These are phyloP conservation scores for Fragum whitleyi DNA, from an alignment of 2,888 invertebrate genomes.

Conservation along the genomic window DNA sequence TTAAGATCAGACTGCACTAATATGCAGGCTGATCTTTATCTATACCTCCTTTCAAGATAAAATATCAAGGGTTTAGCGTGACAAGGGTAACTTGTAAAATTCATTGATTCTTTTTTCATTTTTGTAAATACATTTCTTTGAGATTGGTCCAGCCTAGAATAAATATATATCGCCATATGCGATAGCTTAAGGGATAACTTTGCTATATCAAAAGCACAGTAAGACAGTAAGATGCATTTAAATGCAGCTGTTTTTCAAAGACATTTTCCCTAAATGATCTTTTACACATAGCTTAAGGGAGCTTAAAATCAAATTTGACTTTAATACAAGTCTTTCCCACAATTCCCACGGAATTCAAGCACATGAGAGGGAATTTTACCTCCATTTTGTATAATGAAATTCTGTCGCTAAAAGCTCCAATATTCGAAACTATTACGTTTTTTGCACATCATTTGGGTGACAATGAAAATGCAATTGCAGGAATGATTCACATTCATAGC, in stretches of 20 bases:
- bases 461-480: constrained; percentile 1
- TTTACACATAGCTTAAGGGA: constrained; percentile 4
- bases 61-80: no score
- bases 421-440: background rate
- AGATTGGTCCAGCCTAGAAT: no score
- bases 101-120: no score
- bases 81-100: no score
- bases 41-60: no score
- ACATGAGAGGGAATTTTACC: background rate
- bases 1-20: no score
- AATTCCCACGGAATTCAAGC: background rate
- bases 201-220: no score
- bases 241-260: background rate
- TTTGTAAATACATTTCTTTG: no score
- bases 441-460: background rate
- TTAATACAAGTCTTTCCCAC: background rate
- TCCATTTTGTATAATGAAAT: background rate
- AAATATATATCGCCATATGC: no score
- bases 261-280: background rate
- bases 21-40: no score
- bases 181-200: no score
- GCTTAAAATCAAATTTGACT: constrained; percentile 4
- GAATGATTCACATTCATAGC: background rate
- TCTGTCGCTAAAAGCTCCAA: background rate
- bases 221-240: no score